phyloP scores from a whole-genome alignment of 2,113 vertebrate species.

The Tinamus guttatus region DNA sequence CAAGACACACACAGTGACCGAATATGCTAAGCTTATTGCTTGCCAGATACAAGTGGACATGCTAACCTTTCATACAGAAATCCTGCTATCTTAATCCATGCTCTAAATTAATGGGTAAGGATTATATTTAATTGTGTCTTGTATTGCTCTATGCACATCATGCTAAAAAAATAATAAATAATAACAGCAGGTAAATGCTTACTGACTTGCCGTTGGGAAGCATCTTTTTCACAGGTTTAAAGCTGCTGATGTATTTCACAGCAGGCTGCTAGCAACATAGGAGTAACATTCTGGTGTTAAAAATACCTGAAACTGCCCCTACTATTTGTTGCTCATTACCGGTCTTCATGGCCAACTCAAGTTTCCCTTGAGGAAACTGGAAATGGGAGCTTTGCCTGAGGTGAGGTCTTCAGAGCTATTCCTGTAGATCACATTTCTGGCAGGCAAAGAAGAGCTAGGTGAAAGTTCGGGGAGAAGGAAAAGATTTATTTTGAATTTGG shows the following conservation, averaged over 20 bases:
- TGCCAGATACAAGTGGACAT: background rate
- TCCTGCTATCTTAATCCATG: background rate
- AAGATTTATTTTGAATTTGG: slow-evolving; percentile 23
- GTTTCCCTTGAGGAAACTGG: slow-evolving; percentile 63
- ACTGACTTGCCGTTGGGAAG: background rate
- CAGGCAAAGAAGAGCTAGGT: background rate
- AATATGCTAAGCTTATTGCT: background rate
- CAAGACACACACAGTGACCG: background rate
- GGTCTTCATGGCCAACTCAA: slow-evolving; percentile 53
- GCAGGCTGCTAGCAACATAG: slow-evolving; percentile 34
- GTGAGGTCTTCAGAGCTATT: slow-evolving; percentile 18
- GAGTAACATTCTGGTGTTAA: slow-evolving; percentile 65
- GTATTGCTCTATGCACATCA: background rate
- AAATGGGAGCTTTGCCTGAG: slow-evolving; percentile 61
- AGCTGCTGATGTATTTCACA: slow-evolving; percentile 62
- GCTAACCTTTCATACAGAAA: background rate
- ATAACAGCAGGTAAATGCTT: background rate
- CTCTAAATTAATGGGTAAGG: background rate
- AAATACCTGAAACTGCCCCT: slow-evolving; percentile 54
- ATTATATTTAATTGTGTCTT: background rate
- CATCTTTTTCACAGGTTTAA: slow-evolving; percentile 32
- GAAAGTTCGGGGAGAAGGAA: slow-evolving; percentile 30
- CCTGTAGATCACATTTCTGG: slow-evolving; percentile 35
- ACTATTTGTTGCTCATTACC: slow-evolving; percentile 65
- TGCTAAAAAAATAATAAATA: background rate